These are phyloP conservation scores for Drosophila simulans DNA, from an alignment of 1,140 invertebrate genomes.

Conservation along the genomic window DNA sequence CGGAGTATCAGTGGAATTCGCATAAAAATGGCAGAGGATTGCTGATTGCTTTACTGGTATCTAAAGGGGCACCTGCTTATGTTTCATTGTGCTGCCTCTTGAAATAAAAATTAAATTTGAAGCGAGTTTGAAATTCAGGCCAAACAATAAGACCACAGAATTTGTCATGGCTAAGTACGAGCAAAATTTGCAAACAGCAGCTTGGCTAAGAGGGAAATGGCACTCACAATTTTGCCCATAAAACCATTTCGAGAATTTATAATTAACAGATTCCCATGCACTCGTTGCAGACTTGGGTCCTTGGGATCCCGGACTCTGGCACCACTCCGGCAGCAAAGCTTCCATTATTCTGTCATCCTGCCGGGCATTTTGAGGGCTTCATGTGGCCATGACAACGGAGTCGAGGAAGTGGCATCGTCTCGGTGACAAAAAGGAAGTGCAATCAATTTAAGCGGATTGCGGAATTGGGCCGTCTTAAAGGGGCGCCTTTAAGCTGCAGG, in stretches of 20 bases:
- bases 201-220: constrained; percentile 1
- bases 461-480: constrained; percentile 40
- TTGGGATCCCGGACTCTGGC: not conserved
- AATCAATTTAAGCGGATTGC: constrained; percentile 77
- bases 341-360: constrained; percentile 6
- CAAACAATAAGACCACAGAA: constrained; percentile 2
- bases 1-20: not conserved
- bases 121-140: not conserved
- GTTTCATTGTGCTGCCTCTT: too few relatives aligned
- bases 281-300: not conserved
- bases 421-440: constrained; percentile 30
- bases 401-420: not conserved
- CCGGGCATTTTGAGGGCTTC: constrained; percentile 26
- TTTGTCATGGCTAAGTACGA: not conserved
- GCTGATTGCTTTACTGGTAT: too few relatives aligned
- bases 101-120: not conserved
- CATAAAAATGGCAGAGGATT: not conserved
- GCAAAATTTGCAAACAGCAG: not conserved
- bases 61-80: too few relatives aligned
- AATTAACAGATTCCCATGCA: constrained; percentile 66
- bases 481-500: constrained; percentile 16
- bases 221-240: constrained; percentile 44
- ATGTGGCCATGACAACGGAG: constrained; percentile 31
- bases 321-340: not conserved
- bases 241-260: constrained; percentile 65